A percentile compares a stretch with the other conserved stretches of the same genome.
Evolutionary conservation across 2,797 vertebrate genomes (phyloP).

Genomic region (Vireo griseus): DNA sequence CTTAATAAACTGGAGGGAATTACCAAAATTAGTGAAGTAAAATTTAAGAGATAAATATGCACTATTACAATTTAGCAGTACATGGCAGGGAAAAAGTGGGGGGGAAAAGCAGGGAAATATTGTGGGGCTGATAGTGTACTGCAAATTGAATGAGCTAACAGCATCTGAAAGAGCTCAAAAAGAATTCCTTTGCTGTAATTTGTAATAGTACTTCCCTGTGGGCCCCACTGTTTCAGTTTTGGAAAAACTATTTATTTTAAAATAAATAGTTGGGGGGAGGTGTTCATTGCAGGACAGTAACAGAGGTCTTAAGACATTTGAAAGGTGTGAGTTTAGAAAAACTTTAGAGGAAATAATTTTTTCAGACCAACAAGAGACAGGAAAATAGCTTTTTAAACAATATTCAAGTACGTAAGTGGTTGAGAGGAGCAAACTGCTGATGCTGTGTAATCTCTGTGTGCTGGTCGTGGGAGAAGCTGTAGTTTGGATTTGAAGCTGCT

Average conservation of each 20-base stretch:
- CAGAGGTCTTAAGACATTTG: background rate
- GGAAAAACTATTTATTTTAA: background rate
- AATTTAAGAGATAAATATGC: background rate
- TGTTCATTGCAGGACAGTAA: background rate
- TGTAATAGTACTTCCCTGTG: background rate
- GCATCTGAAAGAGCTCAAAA: background rate
- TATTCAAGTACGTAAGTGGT: background rate
- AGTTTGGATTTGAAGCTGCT: background rate
- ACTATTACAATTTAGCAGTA: background rate
- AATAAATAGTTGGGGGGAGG: background rate
- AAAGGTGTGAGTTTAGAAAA: background rate
- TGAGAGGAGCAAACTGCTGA: accelerated
- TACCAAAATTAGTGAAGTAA: background rate
- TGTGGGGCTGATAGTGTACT: background rate
- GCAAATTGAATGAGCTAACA: background rate
- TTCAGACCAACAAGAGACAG: background rate
- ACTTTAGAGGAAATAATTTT: background rate
- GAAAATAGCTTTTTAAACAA: background rate
- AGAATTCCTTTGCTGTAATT: background rate
- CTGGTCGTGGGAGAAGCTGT: background rate
- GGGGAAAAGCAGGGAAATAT: too few relatives aligned
- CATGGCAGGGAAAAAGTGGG: background rate
- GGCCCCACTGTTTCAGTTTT: accelerated
- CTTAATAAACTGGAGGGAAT: background rate
- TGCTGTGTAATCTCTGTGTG: background rate